Conservation (phyloP, 1,140 invertebrate genomes). For the Cardiocondyla obscurior region DNA sequence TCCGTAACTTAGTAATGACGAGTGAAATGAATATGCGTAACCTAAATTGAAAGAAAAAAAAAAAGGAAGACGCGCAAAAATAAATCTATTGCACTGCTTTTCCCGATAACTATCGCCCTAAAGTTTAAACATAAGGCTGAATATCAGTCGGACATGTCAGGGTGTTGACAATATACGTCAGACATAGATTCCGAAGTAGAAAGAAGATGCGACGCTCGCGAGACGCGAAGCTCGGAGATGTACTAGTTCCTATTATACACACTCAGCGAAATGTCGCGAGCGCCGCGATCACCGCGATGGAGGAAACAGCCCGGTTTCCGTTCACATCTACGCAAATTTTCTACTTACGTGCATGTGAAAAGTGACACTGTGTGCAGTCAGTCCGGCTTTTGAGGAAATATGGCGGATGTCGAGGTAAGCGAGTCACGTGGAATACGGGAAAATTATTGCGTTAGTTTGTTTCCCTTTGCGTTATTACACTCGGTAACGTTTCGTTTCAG, state of each 20-base stretch:
- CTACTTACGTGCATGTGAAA: not conserved
- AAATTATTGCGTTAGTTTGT: conserved; percentile 42
- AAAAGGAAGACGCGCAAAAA: not conserved
- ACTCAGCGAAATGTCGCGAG: too few species aligned
- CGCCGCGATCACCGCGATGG: too few species aligned
- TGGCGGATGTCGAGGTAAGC: conserved; percentile 82
- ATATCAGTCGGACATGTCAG: not conserved
- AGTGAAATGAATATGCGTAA: not conserved
- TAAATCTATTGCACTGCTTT: not conserved
- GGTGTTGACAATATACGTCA: too few species aligned
- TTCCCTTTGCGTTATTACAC: conserved; percentile 42
- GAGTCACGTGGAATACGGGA: conserved; percentile 77
- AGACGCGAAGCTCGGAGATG: too few species aligned
- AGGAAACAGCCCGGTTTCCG: too few species aligned
- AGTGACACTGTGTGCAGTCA: conserved; percentile 46
- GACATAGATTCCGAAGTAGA: not conserved
- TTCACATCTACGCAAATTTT: not conserved
- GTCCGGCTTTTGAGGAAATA: conserved; percentile 78
- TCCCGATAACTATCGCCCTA: not conserved
- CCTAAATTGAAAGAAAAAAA: not conserved
- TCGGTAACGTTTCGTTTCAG: conserved; percentile 83
- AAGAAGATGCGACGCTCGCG: too few species aligned
- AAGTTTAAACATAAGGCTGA: not conserved
- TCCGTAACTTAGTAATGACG: not conserved
- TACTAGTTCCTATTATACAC: too few species aligned